Evolutionary conservation across 2,113 vertebrate genomes (phyloP), one percentile per base, ranked within the genome.

Genomic region (Elanoides forficatus): DNA sequence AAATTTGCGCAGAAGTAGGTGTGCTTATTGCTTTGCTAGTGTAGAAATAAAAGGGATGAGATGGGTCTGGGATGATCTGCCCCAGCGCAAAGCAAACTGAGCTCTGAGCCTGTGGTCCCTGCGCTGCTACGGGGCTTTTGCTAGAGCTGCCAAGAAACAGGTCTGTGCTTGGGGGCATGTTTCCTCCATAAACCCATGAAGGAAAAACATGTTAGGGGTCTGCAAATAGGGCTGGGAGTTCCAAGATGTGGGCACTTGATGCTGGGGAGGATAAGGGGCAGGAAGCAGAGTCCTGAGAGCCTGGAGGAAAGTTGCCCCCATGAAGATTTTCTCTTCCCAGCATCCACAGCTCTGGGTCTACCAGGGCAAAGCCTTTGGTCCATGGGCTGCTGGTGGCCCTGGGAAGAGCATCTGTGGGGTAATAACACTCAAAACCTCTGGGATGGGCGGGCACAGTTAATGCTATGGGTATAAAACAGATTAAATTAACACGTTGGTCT

Each of bases 181-280:
- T 71, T 45, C 20, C 2, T n/a, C 56, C 21, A 3, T 13, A 22
- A 66, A 10, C 11, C 30, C 40, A 20, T 30, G 30, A 42, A 5
- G 78, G n/a, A 48, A 36, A n/a, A 29, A 12, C 9, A 15, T 0
- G 0, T 0, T 11, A 29, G 23, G 36, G 45, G 17, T 2, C 40
- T 29, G 40, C 7, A 29, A 34, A 25, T 1, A 15, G 62, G 29
- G 50, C 62, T 75, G 78, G 59, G 56, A 75, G 40, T 27, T 66
- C 25, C 45, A 50, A 58, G 29, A 2, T 42, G 43, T 4, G 43
- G 62, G 40, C 13, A 29, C 38, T 11, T 2, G 12, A 50, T 65
- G 66, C 48, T 74, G 73, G n/a, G 56, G 40, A 50, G 45, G 45
- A 11, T 2, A 13, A 74, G 1, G 34, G 38, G 60, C 21, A 47